Conservation (phyloP, 2,797 vertebrate species). For the Chrysocyon brachyurus region DNA sequence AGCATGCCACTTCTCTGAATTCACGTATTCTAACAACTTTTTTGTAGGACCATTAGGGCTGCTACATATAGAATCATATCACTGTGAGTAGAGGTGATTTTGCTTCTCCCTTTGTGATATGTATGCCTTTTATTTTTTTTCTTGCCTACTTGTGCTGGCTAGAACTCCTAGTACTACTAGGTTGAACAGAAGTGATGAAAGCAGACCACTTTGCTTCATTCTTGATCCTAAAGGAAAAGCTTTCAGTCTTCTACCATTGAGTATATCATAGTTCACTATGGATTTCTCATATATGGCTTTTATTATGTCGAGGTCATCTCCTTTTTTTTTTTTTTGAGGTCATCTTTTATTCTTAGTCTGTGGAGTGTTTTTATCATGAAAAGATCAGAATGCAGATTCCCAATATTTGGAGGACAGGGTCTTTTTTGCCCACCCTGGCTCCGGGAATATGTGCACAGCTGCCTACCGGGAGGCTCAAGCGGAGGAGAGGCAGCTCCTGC, state of each 20-base stretch:
- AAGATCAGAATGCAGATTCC: neutral
- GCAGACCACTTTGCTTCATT: neutral
- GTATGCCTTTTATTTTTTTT: neutral
- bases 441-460: neutral
- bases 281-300: neutral
- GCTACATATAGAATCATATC: neutral
- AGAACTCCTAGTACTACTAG: neutral
- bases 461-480: neutral
- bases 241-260: neutral
- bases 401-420: neutral
- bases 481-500: no score
- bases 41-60: neutral
- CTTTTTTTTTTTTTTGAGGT: neutral
- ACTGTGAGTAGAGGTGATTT: neutral
- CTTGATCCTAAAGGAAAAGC: neutral
- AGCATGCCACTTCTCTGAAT: neutral
- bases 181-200: neutral
- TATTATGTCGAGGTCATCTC: neutral
- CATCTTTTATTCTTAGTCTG: neutral
- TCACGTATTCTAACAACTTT: neutral
- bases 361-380: neutral
- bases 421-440: neutral
- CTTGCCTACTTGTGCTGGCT: neutral
- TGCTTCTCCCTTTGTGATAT: neutral
- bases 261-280: neutral